phyloP scores from a whole-genome alignment of 2,797 vertebrate genomes.

The Dermochelys coriacea region DNA sequence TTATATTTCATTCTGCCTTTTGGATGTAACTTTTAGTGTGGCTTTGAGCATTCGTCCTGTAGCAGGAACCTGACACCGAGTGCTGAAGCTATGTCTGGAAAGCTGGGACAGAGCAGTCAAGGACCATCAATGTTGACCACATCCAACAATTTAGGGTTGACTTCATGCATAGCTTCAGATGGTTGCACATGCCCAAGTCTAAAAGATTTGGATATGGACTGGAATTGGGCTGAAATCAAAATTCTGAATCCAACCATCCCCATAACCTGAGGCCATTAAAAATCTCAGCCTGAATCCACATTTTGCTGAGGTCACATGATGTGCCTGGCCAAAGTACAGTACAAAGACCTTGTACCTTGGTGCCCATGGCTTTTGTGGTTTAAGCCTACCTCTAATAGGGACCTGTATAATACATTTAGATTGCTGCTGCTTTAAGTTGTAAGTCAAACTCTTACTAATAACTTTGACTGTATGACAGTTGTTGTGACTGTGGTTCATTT shows the following conservation, averaged over 20 bases:
- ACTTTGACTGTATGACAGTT: neutral
- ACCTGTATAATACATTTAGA: neutral
- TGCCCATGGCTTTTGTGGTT: neutral
- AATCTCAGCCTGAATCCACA: accelerated
- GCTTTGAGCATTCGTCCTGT: neutral
- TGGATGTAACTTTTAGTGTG: neutral
- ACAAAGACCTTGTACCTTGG: accelerated
- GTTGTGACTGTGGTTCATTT: neutral
- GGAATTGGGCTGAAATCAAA: neutral
- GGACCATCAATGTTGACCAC: neutral
- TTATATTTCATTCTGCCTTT: neutral
- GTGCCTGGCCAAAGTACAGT: neutral
- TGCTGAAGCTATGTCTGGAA: neutral
- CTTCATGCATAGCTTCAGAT: neutral
- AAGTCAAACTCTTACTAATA: neutral
- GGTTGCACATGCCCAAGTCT: neutral
- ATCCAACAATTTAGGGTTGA: neutral
- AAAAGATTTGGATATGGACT: neutral
- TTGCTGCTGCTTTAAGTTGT: neutral
- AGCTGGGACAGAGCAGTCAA: neutral
- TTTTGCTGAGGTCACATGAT: neutral
- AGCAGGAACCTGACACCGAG: neutral
- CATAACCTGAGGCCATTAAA: neutral
- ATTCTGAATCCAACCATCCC: neutral
- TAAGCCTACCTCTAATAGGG: neutral